Conservation (phyloP, 2,113 vertebrate genomes). For the Gobio gobio region DNA sequence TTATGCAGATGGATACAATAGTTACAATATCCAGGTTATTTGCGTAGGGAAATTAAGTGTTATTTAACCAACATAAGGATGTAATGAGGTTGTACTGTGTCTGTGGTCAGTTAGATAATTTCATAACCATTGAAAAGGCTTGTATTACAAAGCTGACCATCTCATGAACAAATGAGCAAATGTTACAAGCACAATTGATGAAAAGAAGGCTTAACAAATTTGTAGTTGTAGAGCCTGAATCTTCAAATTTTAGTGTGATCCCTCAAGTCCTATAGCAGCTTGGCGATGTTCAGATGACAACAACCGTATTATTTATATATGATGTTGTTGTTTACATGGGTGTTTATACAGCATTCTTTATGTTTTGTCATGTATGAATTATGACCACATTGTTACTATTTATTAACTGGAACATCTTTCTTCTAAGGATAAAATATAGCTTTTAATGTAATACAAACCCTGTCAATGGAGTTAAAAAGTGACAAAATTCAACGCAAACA, state of each 20-base stretch:
- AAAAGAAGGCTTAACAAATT: background rate
- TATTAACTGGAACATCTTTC: no score
- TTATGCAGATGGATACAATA: slow-evolving; percentile 23
- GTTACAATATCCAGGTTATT: background rate
- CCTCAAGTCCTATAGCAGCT: background rate
- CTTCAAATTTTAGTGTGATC: background rate
- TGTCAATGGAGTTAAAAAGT: background rate
- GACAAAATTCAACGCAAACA: background rate
- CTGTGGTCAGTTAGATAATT: background rate
- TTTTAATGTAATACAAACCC: background rate
- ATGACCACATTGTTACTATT: no score
- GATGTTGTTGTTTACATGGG: no score
- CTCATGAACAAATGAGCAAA: background rate
- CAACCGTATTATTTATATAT: background rate
- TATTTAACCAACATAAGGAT: slow-evolving; percentile 14
- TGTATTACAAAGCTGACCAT: background rate
- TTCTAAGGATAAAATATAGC: no score
- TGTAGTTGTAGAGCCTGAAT: background rate
- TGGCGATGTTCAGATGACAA: background rate
- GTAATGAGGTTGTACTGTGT: background rate
- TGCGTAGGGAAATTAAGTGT: background rate
- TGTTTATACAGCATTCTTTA: no score
- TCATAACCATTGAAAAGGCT: background rate
- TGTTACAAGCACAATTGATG: background rate
- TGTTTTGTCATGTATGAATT: no score